Evolutionary conservation across 2,888 invertebrate genomes (phyloP).

Genomic region (Heliconius erato): DNA sequence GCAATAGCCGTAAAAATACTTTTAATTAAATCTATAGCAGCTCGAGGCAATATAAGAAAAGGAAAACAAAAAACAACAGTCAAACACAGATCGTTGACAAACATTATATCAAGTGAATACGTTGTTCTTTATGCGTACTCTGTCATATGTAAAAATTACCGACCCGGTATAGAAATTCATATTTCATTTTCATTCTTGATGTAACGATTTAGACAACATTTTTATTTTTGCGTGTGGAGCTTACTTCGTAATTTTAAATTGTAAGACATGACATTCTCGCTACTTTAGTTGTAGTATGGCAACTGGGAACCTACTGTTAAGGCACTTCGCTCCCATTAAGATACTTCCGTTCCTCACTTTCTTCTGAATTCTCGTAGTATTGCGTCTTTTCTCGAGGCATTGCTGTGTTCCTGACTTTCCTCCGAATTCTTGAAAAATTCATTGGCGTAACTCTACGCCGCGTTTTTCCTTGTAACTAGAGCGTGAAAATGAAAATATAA

Average conservation of each 20-base stretch:
- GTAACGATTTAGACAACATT: not conserved
- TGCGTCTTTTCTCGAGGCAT: too few species aligned
- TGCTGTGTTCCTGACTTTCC: too few species aligned
- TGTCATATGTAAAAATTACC: constrained; percentile 35
- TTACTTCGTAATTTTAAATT: not conserved
- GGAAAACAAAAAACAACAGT: not conserved
- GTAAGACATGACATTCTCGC: not conserved
- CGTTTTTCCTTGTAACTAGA: too few species aligned
- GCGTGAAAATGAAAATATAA: too few species aligned
- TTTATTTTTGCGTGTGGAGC: not conserved
- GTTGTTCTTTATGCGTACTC: constrained; percentile 24
- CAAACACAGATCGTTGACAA: constrained; percentile 17
- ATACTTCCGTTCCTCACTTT: too few species aligned
- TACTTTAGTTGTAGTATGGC: not conserved
- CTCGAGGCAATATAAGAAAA: constrained; percentile 1
- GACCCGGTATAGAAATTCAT: constrained; percentile 7
- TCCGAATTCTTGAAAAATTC: too few species aligned
- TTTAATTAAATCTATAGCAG: not conserved
- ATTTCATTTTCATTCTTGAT: constrained; percentile 27
- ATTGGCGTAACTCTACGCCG: too few species aligned
- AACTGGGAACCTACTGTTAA: too few species aligned
- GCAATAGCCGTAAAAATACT: not conserved
- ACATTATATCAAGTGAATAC: constrained; percentile 26
- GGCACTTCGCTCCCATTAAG: too few species aligned
- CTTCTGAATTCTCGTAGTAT: too few species aligned